Conservation (phyloP, 2,888 invertebrate species). For the Myathropa florea region DNA sequence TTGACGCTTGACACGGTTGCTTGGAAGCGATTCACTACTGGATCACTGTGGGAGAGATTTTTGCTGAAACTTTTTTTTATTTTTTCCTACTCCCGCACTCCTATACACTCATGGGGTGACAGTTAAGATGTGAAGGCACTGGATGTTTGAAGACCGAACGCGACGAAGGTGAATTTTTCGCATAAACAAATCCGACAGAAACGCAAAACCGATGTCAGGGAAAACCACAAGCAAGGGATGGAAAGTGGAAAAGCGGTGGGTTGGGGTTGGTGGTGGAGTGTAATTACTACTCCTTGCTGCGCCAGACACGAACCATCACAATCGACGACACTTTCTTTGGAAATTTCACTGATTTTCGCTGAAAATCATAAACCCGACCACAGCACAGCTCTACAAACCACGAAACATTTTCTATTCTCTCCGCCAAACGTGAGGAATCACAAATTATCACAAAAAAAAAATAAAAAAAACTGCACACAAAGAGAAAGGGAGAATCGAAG, state of each 20-base stretch:
- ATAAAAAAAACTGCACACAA: constrained; percentile 49
- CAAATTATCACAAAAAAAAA: constrained; percentile 8
- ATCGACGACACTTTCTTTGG: constrained; percentile 48
- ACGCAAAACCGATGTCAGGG: not conserved
- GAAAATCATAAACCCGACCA: constrained; percentile 3
- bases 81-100: not conserved
- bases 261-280: not conserved
- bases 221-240: constrained; percentile 38
- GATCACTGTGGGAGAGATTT: not conserved
- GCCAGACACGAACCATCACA: constrained; percentile 37
- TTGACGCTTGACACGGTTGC: not conserved
- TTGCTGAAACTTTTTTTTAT: not conserved
- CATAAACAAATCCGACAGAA: not conserved
- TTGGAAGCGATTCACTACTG: not conserved
- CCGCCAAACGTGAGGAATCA: constrained; percentile 9
- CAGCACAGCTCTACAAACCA: constrained; percentile 40
- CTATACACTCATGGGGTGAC: not conserved
- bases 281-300: constrained; percentile 51
- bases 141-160: not conserved
- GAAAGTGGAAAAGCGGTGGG: constrained; percentile 47
- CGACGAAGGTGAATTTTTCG: not conserved
- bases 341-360: constrained; percentile 53
- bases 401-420: constrained; percentile 38
- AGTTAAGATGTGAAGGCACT: not conserved
- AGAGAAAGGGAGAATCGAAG: constrained; percentile 55